Evolutionary conservation across 1,140 invertebrate species (phyloP), one percentile per base, ranked within the genome.

Genomic region (Bombus affinis): DNA sequence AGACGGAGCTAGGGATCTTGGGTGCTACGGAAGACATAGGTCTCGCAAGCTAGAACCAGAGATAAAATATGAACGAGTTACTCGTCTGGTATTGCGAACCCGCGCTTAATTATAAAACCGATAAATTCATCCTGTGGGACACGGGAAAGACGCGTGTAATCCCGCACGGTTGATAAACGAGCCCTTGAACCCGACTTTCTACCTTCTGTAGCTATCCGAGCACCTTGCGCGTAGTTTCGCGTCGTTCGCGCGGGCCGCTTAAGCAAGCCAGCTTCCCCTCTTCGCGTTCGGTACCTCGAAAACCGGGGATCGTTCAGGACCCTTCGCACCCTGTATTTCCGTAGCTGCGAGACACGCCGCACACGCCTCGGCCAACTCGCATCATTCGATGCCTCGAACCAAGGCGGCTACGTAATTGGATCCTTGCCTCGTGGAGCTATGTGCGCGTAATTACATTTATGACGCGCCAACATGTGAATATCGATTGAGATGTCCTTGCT

Each of bases 101-200:
- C 68, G 71, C 88, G 91, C 91, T 94, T 94, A 94, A 95, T 95
- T 95, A 94, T 94, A 92, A 94, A 94, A 93, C 93, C 92, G 91
- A 95, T 94, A 93, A 94, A 94, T 95, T 94, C 89, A 92, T 93
- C 90, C 81, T 81, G 88, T 57, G 91, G 84, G 86, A 91, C 91
- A 83, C 32, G 71, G 86, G 88, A 90, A 87, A 92, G 92, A 92
- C 92, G 86, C 88, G 81, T 83, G 90, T 87, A 93, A 94, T 94
- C 91, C 92, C 77, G 78, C 57, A 72, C 68, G 80, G 62, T 88
- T 94, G 93, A 94, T 93, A 92, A 93, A 93, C 91, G 92, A 94
- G 90, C 91, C 86, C 87, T 91, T 92, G 90, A 92, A 92, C 85
- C 91, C 83, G 85, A 92, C 88, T 84, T 88, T 82, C 83, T 59